Base-by-base conservation (phyloP, 2,113 vertebrate species). In the Solenodon paradoxus region DNA sequence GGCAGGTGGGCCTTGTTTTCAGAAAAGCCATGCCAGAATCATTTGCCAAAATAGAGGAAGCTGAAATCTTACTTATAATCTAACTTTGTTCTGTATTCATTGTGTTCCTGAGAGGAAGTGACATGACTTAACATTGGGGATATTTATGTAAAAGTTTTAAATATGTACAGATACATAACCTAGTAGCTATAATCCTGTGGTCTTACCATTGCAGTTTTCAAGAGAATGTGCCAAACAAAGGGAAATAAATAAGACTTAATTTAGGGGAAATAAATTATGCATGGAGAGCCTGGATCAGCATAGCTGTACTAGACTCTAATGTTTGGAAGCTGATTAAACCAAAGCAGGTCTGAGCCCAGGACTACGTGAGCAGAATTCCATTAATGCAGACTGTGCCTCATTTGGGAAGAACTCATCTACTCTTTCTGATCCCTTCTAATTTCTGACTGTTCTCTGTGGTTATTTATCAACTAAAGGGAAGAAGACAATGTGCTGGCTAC, bases 261-360 rank as follows among this genome's bases (percentile, higher is more conserved):
- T 97, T 80, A 32, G 94, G 81, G 71, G 94, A 96, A 97, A 97
- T 97, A 95, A 98, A 98, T 98, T 97, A 96, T 95, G 51, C 2
- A 88, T 94, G 96, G 88, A 92, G 95, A 78, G 38, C 61, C 69
- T 93, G 13, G 63, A 93, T 97, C 94, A 95, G 85, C 80, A 45
- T 1, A 55, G 95, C 55, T 89, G 24, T 92, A 79, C 90, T 95
- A 87, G 78, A 83, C 87, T 81, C 61, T 93, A 89, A 97, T 95
- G 40, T 92, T 80, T 96, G 45, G 97, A 78, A 61, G 88, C 96
- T 98, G 98, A 98, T 98, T 98, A 98, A 98, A 97, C 95, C 96
- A 96, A 91, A 85, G 11, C 77, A 95, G 95, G 13, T 80, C 91
- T 88, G 88, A 77, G 68, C 82, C 96, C 77, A 83, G 84, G 88